A percentile compares a stretch with the other conserved stretches of the same genome.
These are phyloP conservation scores for Squalus acanthias DNA, from an alignment of 2,797 vertebrate genomes.

Conservation along the genomic window DNA sequence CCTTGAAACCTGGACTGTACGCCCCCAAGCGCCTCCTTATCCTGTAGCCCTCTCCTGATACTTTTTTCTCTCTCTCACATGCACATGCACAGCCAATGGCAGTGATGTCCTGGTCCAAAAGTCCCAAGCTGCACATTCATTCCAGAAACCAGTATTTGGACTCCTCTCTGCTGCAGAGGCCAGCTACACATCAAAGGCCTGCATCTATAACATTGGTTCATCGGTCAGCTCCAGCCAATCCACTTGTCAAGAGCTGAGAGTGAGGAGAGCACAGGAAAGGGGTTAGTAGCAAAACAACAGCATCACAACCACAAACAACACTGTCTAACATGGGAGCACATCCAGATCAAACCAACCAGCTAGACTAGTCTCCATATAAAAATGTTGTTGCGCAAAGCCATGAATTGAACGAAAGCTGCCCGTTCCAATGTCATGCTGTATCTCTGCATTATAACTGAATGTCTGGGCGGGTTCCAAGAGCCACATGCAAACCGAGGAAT, in stretches of 20 bases:
- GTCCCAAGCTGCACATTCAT: not conserved
- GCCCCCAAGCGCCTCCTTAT: not conserved
- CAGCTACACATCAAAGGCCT: too few species aligned
- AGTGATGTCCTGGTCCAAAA: not conserved
- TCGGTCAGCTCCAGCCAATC: not conserved
- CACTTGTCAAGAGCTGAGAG: not conserved
- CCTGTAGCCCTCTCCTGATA: not conserved
- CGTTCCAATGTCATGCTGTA: not conserved
- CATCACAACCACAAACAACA: not conserved
- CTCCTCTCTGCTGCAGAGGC: not conserved
- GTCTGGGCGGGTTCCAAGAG: not conserved
- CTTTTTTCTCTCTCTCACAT: not conserved
- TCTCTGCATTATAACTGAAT: not conserved
- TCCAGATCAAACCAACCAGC: not conserved
- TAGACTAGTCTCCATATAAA: not conserved
- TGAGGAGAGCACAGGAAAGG: not conserved
- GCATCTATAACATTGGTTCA: not conserved
- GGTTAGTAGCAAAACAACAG: not conserved
- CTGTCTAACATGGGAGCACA: not conserved
- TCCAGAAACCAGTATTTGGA: not conserved
- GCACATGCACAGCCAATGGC: not conserved
- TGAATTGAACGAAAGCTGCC: not conserved
- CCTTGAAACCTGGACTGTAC: not conserved
- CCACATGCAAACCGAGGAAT: not conserved
- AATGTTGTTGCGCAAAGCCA: too few species aligned